Conservation (phyloP, 2,797 vertebrate genomes). For the Melanotaenia trifasciata region DNA sequence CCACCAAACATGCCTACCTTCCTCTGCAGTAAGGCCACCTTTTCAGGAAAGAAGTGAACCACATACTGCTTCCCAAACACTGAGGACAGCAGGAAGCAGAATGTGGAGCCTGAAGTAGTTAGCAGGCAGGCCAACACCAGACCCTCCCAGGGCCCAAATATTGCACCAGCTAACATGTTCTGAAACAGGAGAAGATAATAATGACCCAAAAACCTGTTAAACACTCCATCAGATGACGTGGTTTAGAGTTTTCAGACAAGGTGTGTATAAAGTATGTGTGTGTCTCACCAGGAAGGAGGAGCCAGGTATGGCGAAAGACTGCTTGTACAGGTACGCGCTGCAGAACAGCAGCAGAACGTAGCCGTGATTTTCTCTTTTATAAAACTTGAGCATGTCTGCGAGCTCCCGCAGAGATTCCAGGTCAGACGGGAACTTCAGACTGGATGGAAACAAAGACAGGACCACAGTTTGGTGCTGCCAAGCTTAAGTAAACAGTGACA, state of each 20-base stretch:
- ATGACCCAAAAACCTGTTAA: neutral
- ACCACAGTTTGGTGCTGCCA: too few relatives aligned
- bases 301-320: slow-evolving; percentile 95
- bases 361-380: slow-evolving; percentile 87
- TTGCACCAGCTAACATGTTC: slow-evolving; percentile 92
- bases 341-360: slow-evolving; percentile 93
- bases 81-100: slow-evolving; percentile 91
- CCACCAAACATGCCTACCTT: slow-evolving; percentile 82
- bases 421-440: slow-evolving; percentile 92
- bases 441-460: slow-evolving; percentile 49
- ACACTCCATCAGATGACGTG: neutral
- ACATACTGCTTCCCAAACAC: slow-evolving; percentile 90
- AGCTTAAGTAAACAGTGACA: too few relatives aligned
- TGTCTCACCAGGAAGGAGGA: slow-evolving; percentile 92
- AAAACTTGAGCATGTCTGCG: slow-evolving; percentile 87
- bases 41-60: slow-evolving; percentile 87
- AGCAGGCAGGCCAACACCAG: slow-evolving; percentile 89
- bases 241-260: slow-evolving; percentile 10
- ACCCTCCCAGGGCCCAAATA: slow-evolving; percentile 95
- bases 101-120: slow-evolving; percentile 89
- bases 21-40: slow-evolving; percentile 88
- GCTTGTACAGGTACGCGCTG: slow-evolving; percentile 95
- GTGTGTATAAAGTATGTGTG: neutral
- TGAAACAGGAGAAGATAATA: slow-evolving; percentile 48
- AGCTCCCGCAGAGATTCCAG: slow-evolving; percentile 90